Conservation (phyloP, 1,140 invertebrate species). For the Drosophila ercepeae region DNA sequence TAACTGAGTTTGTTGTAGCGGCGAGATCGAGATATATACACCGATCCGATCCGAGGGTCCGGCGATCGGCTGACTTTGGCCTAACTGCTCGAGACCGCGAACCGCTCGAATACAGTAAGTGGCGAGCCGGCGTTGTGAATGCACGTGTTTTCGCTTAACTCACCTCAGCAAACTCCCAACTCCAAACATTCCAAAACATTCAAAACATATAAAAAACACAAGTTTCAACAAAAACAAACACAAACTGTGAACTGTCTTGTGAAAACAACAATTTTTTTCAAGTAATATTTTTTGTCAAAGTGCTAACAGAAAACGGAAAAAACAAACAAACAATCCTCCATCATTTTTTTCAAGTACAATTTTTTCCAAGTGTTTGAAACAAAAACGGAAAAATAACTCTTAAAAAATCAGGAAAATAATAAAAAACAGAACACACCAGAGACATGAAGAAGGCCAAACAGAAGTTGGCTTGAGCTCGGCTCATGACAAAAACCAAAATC, state of each 20-base stretch:
- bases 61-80: slow-evolving; percentile 68
- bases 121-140: slow-evolving; percentile 83
- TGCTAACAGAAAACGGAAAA: slow-evolving; percentile 8
- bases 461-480: slow-evolving; percentile 43
- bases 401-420: neutral
- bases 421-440: slow-evolving; percentile 6
- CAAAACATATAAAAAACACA: neutral
- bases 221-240: slow-evolving; percentile 1
- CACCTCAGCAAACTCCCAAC: slow-evolving; percentile 32
- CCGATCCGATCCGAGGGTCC: slow-evolving; percentile 1
- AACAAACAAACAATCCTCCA: neutral
- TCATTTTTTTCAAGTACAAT: slow-evolving; percentile 37
- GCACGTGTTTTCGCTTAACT: slow-evolving; percentile 80
- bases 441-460: slow-evolving; percentile 56
- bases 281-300: slow-evolving; percentile 59
- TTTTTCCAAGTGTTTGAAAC: slow-evolving; percentile 46
- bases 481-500: slow-evolving; percentile 42
- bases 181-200: neutral
- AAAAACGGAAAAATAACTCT: slow-evolving; percentile 18
- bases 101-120: slow-evolving; percentile 83
- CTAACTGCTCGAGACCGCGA: slow-evolving; percentile 76
- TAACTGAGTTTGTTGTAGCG: slow-evolving; percentile 77
- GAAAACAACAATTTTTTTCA: slow-evolving; percentile 59
- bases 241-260: slow-evolving; percentile 1
- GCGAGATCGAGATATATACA: slow-evolving; percentile 20